These are phyloP conservation scores for Adrianichthys oophorus DNA, from an alignment of 2,797 vertebrate species.

Conservation along the genomic window DNA sequence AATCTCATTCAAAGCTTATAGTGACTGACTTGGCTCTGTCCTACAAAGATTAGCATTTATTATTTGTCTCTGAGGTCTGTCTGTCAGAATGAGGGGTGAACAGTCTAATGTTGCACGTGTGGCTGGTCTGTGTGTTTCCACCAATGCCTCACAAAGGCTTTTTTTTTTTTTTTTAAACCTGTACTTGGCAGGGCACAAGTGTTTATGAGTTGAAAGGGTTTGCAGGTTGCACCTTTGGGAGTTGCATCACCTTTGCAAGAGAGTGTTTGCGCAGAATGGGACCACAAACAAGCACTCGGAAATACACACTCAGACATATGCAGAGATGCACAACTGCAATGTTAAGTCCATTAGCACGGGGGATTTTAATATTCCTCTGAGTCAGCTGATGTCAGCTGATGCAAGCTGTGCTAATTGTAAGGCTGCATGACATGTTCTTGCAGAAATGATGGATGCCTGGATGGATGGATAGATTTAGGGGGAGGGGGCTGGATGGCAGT, in stretches of 20 bases:
- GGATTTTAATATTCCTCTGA: conserved; percentile 76
- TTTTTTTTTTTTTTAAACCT: conserved; percentile 29
- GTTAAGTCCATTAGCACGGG: conserved; percentile 70
- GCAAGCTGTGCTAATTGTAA: conserved; percentile 78
- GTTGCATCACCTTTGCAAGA: conserved; percentile 82
- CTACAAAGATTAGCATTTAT: conserved; percentile 69
- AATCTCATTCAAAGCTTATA: conserved; percentile 83
- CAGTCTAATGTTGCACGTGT: conserved; percentile 33
- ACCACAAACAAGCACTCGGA: conserved; percentile 59
- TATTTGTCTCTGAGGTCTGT: conserved; percentile 68
- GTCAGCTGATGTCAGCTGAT: conserved; percentile 83
- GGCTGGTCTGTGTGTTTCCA: conserved; percentile 39
- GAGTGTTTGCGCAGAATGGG: conserved; percentile 74
- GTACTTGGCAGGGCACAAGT: conserved; percentile 59
- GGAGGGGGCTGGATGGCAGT: not conserved
- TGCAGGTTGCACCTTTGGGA: conserved; percentile 68
- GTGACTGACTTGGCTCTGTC: conserved; percentile 66
- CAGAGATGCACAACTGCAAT: conserved; percentile 52
- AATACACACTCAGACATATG: conserved; percentile 52
- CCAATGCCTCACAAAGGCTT: conserved; percentile 30
- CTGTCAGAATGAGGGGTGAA: conserved; percentile 42
- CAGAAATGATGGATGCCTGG: conserved; percentile 11
- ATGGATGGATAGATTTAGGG: conserved; percentile 1
- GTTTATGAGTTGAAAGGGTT: conserved; percentile 67
- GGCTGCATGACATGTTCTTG: conserved; percentile 36